Base-by-base conservation (phyloP, 2,113 vertebrate genomes). In the Emydura subglobosa region DNA sequence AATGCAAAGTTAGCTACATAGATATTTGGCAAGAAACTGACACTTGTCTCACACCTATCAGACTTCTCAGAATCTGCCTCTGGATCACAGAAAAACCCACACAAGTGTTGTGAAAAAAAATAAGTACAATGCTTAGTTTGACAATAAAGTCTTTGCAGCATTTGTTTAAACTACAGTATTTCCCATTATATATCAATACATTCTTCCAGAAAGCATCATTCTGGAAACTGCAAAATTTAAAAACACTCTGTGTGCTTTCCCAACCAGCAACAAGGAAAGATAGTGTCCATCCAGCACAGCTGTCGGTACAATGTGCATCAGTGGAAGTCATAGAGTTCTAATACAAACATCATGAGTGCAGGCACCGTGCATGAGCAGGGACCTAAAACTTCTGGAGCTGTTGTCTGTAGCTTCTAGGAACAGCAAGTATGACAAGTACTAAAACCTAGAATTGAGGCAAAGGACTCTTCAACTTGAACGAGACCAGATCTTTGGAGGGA, bases 401-500 rank as follows among this genome's bases (percentile, higher is more conserved):
- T 92, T 97, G 93, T 93, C 90, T 94, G 96, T 92, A 95, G 95
- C 96, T 98, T 96, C 96, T 97, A 97, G 96, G 95, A 97, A 97
- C 82, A 97, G 97, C 97, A 95, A 86, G 79, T 87, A 92, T 81
- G 88, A 89, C 91, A 96, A 96, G 94, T 96, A 96, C 88, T 96
- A 96, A 97, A 96, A 96, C 96, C 97, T 98, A 97, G 94, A 93
- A 91, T 86, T 90, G 86, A 97, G 96, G 94, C 97, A 97, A 95
- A 91, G 91, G 92, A 86, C 89, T 95, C 95, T 97, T 96, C 90
- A 87, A 7, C 95, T 90, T 87, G 82, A 89, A 85, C 83, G 90
- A 93, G 94, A 96, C 93, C 96, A 94, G 55, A 80, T 89, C 97
- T 95, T 94, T 94, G 92, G 57, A 91, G 50, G 29, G 87, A 86